Conservation (phyloP, 2,797 vertebrate species). For the Chaetodon trifasciatus region DNA sequence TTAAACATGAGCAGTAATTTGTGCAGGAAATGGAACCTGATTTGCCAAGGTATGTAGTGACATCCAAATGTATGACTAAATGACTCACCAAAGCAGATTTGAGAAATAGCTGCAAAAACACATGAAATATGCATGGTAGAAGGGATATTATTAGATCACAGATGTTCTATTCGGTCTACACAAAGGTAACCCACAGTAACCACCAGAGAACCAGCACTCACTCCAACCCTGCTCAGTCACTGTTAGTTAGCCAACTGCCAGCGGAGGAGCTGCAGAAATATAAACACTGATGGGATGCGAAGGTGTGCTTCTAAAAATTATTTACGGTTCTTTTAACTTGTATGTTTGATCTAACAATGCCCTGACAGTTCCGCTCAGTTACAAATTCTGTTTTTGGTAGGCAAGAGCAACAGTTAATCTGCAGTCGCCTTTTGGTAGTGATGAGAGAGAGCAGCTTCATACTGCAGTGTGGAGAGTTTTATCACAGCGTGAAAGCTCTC, state of each 20-base stretch:
- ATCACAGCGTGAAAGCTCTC: constrained; percentile 31
- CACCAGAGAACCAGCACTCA: constrained; percentile 55
- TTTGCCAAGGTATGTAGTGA: constrained; percentile 81
- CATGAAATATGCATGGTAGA: constrained; percentile 83
- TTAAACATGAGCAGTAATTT: constrained; percentile 85
- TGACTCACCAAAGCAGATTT: constrained; percentile 81
- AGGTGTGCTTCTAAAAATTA: constrained; percentile 35
- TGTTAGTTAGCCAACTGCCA: constrained; percentile 49
- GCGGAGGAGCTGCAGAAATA: constrained; percentile 25
- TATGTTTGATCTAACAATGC: constrained; percentile 42
- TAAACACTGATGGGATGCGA: constrained; percentile 19
- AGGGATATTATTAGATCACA: constrained; percentile 82
- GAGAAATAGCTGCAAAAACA: constrained; percentile 85
- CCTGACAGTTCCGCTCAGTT: constrained; percentile 19
- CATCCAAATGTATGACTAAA: constrained; percentile 81
- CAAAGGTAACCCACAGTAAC: constrained; percentile 76
- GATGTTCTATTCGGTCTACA: constrained; percentile 80
- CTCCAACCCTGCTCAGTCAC: constrained; percentile 37
- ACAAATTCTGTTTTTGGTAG: constrained; percentile 15
- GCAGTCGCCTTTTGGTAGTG: constrained; percentile 7
- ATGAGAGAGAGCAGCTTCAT: constrained; percentile 39
- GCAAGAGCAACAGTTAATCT: constrained; percentile 35
- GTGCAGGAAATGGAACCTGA: constrained; percentile 83
- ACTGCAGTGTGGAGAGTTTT: constrained; percentile 26
- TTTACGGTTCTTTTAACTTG: constrained; percentile 39